A percentile compares a stretch with the other conserved stretches of the same genome.
Conservation (phyloP, 2,113 vertebrate genomes). For the Microtus richardsoni region DNA sequence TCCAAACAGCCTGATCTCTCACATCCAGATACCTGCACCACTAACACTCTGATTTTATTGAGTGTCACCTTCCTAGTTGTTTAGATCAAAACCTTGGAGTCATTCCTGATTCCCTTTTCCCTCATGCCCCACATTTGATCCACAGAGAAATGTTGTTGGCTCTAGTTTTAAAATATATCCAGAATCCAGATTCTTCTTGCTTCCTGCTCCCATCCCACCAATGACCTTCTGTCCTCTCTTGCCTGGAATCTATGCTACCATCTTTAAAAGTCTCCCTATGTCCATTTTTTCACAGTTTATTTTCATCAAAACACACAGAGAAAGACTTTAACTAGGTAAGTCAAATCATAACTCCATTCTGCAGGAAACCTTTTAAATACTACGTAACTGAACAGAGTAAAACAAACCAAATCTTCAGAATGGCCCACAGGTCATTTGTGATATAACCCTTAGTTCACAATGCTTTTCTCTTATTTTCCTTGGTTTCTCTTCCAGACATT, state of each 20-base stretch:
- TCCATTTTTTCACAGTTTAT: neutral
- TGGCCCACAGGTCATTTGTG: neutral
- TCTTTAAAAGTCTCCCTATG: constrained; percentile 7
- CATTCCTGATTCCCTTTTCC: neutral
- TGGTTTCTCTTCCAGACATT: neutral
- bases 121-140: neutral
- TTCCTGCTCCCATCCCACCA: too few species aligned
- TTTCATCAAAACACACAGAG: neutral
- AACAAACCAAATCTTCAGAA: neutral
- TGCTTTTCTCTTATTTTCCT: neutral
- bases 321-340: neutral
- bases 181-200: neutral
- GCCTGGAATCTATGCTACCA: neutral
- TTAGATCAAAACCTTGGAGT: neutral
- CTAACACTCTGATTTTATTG: neutral
- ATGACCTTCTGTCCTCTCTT: too few species aligned
- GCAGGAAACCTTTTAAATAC: neutral
- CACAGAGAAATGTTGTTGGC: neutral
- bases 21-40: neutral
- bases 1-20: neutral
- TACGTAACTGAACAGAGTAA: neutral
- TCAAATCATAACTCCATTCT: neutral
- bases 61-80: neutral
- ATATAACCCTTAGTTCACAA: neutral
- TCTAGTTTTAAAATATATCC: constrained; percentile 15